A percentile compares a stretch with the other conserved stretches of the same genome.
Conservation (phyloP, 1,140 invertebrate species). For the Proales similis region DNA sequence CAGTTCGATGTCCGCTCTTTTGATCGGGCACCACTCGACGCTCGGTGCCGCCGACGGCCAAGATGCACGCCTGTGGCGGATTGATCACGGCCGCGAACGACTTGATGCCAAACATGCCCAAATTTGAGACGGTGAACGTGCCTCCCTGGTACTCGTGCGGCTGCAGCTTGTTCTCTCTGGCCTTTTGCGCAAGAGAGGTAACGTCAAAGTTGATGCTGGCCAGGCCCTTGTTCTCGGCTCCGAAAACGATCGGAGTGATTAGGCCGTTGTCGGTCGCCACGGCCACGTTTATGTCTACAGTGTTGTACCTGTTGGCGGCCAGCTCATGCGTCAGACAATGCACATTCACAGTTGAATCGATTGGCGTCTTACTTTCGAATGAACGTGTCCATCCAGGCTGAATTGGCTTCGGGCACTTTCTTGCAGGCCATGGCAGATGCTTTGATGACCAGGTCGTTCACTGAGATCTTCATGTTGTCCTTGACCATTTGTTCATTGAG, state of each 20-base stretch:
- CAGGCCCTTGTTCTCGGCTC: constrained; percentile 24
- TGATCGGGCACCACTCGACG: constrained; percentile 56
- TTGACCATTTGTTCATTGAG: constrained; percentile 71
- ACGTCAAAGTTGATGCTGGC: constrained; percentile 25
- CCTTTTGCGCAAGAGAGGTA: constrained; percentile 58
- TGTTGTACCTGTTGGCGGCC: no score
- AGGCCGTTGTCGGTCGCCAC: constrained; percentile 29
- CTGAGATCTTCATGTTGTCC: constrained; percentile 74
- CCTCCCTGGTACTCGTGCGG: constrained; percentile 77
- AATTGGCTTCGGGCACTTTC: constrained; percentile 88
- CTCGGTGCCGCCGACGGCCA: constrained; percentile 61
- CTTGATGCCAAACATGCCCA: constrained; percentile 91
- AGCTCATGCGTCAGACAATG: background rate
- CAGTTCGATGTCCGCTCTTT: constrained; percentile 47
- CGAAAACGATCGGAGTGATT: constrained; percentile 31
- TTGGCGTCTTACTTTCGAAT: constrained; percentile 78
- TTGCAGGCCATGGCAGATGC: constrained; percentile 81
- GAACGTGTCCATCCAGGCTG: constrained; percentile 84
- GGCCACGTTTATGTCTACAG: constrained; percentile 82
- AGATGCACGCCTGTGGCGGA: constrained; percentile 64
- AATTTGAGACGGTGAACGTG: constrained; percentile 57
- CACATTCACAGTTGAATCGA: background rate
- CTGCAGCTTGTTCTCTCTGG: constrained; percentile 83
- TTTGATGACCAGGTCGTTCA: constrained; percentile 97
- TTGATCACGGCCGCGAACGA: constrained; percentile 66